Percentiles rank a stretch among this genome's conserved stretches.
These are phyloP conservation scores for Ceriagrion tenellum DNA, from an alignment of 2,888 invertebrate genomes.

Conservation along the genomic window DNA sequence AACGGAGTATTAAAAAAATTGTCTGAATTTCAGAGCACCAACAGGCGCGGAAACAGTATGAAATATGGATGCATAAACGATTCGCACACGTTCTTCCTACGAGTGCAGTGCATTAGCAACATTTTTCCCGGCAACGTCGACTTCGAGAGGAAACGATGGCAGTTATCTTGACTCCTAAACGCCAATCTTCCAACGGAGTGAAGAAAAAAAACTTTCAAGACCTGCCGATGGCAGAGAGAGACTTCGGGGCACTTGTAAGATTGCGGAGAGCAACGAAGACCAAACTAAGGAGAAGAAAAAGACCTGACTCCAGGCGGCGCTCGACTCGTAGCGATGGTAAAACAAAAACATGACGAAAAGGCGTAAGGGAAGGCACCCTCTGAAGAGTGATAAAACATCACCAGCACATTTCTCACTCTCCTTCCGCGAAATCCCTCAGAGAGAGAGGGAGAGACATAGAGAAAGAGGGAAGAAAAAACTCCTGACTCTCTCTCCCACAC, in stretches of 20 bases:
- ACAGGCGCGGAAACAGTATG: too few species aligned
- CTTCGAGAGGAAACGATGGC: too few species aligned
- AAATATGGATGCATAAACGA: too few species aligned
- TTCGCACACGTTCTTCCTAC: too few species aligned
- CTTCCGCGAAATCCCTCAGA: neutral
- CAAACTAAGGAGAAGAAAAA: neutral
- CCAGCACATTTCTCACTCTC: neutral
- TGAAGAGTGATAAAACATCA: constrained; percentile 12
- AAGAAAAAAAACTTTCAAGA: neutral
- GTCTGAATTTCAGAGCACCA: too few species aligned
- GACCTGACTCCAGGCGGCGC: neutral
- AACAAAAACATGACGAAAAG: neutral
- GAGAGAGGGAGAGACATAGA: neutral
- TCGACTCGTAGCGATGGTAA: neutral
- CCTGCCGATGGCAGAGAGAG: neutral
- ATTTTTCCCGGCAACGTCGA: too few species aligned
- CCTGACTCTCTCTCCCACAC: neutral
- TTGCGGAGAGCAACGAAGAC: neutral
- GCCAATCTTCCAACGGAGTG: neutral
- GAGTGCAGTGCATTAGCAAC: too few species aligned
- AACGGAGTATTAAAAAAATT: too few species aligned
- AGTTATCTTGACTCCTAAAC: neutral
- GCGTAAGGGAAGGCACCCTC: neutral
- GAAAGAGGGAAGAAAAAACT: neutral
- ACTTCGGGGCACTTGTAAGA: neutral